Conservation (phyloP, 1,140 invertebrate genomes). For the Yoshiicerus persimilis region DNA sequence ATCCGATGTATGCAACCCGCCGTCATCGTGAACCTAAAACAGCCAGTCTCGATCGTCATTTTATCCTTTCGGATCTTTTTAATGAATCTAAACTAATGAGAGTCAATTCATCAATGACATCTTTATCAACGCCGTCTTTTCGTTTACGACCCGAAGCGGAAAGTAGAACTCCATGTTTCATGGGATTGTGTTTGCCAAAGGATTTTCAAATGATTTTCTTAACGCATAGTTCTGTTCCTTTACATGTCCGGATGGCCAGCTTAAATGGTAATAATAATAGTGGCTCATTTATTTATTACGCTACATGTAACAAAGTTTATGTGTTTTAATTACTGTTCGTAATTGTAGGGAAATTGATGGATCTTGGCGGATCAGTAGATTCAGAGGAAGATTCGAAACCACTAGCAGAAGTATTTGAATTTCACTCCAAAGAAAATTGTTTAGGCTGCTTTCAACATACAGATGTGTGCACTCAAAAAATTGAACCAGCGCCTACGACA, state of each 20-base stretch:
- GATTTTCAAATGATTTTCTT: constrained; percentile 71
- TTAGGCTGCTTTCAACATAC: constrained; percentile 26
- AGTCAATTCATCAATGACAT: constrained; percentile 46
- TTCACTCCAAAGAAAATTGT: constrained; percentile 30
- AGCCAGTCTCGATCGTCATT: constrained; percentile 41
- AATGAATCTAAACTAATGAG: constrained; percentile 43
- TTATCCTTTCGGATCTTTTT: constrained; percentile 43
- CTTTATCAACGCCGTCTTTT: constrained; percentile 44
- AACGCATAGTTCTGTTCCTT: not conserved
- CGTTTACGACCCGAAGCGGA: constrained; percentile 36
- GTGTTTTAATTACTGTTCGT: not conserved
- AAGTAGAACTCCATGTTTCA: constrained; percentile 58
- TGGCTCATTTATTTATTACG: no score
- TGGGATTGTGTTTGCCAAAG: constrained; percentile 76
- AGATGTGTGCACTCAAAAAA: not conserved
- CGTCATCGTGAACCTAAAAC: constrained; percentile 29
- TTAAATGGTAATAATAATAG: not conserved
- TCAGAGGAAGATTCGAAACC: not conserved
- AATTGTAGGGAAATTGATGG: not conserved
- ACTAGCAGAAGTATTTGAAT: constrained; percentile 21
- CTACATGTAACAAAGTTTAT: no score
- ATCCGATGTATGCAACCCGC: not conserved
- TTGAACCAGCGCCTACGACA: not conserved
- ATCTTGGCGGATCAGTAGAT: not conserved
- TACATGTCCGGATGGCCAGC: constrained; percentile 1